Percentiles rank a stretch among this genome's conserved stretches.
Conservation (phyloP, 2,113 vertebrate species). For the Dermatemys mawii region DNA sequence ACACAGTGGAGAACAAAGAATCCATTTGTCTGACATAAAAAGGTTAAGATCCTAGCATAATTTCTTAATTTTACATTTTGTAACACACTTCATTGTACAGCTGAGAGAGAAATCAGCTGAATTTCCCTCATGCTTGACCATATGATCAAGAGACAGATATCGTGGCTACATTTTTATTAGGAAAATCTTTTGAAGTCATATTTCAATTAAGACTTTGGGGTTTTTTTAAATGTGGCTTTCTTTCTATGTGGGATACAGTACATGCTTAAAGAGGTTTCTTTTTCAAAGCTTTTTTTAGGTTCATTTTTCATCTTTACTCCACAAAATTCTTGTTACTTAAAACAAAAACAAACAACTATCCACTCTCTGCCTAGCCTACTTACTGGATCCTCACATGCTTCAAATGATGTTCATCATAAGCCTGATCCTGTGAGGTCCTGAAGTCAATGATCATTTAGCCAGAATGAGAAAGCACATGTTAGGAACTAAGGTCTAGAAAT, state of each 20-base stretch:
- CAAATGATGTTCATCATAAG: slow-evolving; percentile 21
- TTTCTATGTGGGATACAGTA: slow-evolving; percentile 27
- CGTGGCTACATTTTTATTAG: not conserved
- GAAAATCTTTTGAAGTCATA: slow-evolving; percentile 56
- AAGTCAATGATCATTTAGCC: slow-evolving; percentile 16
- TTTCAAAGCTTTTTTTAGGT: slow-evolving; percentile 34
- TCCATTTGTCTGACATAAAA: not conserved
- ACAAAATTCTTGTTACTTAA: not conserved
- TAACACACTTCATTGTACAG: slow-evolving; percentile 1
- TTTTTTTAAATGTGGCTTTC: slow-evolving; percentile 69
- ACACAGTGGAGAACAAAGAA: not conserved
- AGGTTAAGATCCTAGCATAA: not conserved
- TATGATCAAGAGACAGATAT: slow-evolving; percentile 48
- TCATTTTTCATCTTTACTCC: slow-evolving; percentile 25
- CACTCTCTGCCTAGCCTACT: not conserved
- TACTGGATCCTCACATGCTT: slow-evolving; percentile 39
- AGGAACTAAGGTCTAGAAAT: not conserved
- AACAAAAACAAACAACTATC: not conserved
- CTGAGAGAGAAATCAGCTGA: slow-evolving; percentile 57
- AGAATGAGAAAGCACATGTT: slow-evolving; percentile 31
- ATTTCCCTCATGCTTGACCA: slow-evolving; percentile 48
- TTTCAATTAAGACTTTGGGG: slow-evolving; percentile 41
- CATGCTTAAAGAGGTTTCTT: slow-evolving; percentile 49
- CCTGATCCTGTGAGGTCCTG: slow-evolving; percentile 26
- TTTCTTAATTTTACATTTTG: not conserved